Conservation (phyloP, 2,888 invertebrate species). For the Chalcis sispes region DNA sequence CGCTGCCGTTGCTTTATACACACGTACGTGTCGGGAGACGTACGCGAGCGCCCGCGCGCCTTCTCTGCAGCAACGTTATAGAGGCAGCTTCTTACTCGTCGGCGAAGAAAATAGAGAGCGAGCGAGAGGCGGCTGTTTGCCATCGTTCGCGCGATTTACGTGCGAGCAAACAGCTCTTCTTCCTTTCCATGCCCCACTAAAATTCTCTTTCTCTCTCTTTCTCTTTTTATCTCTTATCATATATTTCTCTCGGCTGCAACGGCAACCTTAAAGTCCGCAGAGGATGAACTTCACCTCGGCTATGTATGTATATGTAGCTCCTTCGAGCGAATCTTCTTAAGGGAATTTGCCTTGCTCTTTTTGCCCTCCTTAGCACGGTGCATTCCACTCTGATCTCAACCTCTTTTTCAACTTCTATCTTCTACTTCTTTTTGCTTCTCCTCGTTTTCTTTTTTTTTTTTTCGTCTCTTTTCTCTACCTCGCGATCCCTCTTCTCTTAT, state of each 20-base stretch:
- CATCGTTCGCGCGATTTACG: conserved; percentile 2
- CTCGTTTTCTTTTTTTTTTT: not conserved
- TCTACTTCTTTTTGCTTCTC: not conserved
- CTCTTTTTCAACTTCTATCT: conserved; percentile 21
- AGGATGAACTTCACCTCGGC: conserved; percentile 29
- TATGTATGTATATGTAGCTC: conserved; percentile 10
- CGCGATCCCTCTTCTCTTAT: conserved; percentile 28
- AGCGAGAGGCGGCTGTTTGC: conserved; percentile 35
- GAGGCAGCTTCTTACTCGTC: not conserved
- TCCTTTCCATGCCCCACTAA: not conserved
- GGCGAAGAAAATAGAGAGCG: not conserved
- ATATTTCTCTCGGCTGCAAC: no score
- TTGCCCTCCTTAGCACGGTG: conserved; percentile 12
- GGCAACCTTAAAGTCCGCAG: no score
- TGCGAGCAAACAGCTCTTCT: conserved; percentile 39
- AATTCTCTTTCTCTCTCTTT: conserved; percentile 8
- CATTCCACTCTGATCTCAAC: conserved; percentile 41
- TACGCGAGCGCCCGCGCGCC: conserved; percentile 3
- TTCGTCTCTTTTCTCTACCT: not conserved
- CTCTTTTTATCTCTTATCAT: not conserved
- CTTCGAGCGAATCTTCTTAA: conserved; percentile 37
- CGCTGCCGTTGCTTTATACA: conserved; percentile 20
- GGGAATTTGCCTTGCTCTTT: conserved; percentile 48
- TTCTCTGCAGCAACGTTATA: conserved; percentile 29
- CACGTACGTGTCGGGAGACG: conserved; percentile 5